Conservation (phyloP, 2,113 vertebrate species). For the Bettongia penicillata region DNA sequence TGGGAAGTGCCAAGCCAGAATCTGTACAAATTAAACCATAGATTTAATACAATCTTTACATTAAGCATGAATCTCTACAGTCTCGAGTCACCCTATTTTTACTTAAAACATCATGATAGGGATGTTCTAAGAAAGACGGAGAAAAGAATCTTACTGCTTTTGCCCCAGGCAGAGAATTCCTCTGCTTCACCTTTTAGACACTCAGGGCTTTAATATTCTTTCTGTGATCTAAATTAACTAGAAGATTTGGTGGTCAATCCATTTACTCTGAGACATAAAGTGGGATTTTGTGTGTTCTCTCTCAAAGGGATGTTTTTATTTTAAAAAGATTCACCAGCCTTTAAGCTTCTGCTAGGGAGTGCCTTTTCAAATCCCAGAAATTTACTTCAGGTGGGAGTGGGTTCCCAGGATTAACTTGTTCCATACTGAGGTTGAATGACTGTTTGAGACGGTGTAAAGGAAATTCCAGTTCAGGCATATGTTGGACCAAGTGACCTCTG, state of each 20-base stretch:
- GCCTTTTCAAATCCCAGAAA: background rate
- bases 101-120: background rate
- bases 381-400: background rate
- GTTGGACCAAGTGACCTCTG: background rate
- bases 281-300: background rate
- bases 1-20: background rate
- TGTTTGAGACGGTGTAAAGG: background rate
- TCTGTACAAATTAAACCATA: background rate
- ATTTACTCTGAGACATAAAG: background rate
- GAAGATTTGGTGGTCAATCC: background rate
- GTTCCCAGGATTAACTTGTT: background rate
- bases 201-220: background rate
- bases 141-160: background rate
- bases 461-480: background rate
- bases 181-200: background rate
- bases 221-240: background rate
- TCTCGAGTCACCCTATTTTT: background rate
- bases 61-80: background rate
- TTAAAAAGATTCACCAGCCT: background rate
- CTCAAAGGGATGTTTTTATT: background rate
- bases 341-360: background rate
- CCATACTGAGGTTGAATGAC: background rate
- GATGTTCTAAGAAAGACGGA: background rate
- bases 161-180: background rate
- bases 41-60: background rate